Conservation (phyloP, 2,797 vertebrate genomes). For the Pseudotriccus pelzelni region DNA sequence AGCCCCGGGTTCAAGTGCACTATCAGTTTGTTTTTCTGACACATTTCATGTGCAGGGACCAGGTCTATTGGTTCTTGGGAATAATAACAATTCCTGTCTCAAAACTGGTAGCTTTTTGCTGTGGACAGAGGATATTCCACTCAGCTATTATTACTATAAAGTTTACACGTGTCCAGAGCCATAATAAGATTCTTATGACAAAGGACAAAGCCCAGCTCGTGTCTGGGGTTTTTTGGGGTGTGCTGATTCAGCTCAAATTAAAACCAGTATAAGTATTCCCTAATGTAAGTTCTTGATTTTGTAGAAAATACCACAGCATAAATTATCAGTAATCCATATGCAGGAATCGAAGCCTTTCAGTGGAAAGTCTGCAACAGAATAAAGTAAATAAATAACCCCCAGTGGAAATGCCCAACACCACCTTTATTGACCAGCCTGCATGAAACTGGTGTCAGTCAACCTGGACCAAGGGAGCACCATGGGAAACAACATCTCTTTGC, state of each 20-base stretch:
- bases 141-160: neutral
- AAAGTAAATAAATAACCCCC: neutral
- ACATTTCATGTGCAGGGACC: neutral
- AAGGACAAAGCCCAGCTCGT: neutral
- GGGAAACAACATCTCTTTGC: neutral
- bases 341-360: neutral
- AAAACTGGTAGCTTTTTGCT: neutral
- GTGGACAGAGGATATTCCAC: neutral
- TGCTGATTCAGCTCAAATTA: neutral
- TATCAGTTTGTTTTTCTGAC: neutral
- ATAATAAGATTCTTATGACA: neutral
- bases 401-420: rapidly evolving
- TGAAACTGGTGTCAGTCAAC: neutral
- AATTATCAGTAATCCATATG: neutral
- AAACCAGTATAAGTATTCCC: neutral
- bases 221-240: neutral
- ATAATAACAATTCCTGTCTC: neutral
- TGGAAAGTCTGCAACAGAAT: neutral
- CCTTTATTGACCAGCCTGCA: neutral
- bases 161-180: neutral
- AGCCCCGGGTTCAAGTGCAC: neutral
- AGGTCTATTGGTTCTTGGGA: neutral
- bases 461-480: too few relatives aligned
- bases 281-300: neutral
- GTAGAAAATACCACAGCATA: neutral